Percentiles rank a stretch among this genome's conserved stretches.
These are phyloP conservation scores for Oreocharis arfaki DNA, from an alignment of 2,113 vertebrate genomes.

Conservation along the genomic window DNA sequence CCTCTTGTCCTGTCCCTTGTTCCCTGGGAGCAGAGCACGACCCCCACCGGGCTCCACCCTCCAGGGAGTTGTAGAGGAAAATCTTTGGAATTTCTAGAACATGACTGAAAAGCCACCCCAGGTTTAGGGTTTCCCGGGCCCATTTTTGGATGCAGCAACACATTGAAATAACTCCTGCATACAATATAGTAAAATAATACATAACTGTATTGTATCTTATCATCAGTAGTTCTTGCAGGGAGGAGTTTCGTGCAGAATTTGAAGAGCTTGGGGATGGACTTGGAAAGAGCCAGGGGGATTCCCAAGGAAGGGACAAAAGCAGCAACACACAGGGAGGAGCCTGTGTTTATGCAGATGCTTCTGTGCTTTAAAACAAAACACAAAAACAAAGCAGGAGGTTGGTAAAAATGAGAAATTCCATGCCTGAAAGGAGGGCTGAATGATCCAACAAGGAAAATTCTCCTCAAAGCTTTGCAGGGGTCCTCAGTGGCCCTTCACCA, in stretches of 20 bases:
- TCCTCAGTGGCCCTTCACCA: neutral
- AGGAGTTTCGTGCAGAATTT: neutral
- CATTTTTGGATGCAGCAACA: neutral
- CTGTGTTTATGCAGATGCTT: neutral
- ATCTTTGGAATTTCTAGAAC: neutral
- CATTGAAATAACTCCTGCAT: neutral
- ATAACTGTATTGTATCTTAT: no score
- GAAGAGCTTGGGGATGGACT: neutral
- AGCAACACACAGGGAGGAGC: neutral
- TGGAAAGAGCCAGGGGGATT: neutral
- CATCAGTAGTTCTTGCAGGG: neutral
- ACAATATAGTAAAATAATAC: neutral
- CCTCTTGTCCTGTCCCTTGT: neutral
- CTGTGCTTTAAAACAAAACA: neutral
- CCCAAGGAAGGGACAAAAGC: neutral
- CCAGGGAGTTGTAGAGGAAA: neutral
- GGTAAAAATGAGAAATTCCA: neutral
- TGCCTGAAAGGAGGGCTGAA: neutral
- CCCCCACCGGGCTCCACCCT: neutral
- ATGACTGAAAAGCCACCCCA: accelerated
- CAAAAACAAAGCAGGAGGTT: neutral
- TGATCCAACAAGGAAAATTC: neutral
- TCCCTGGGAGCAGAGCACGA: accelerated
- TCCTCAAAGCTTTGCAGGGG: neutral
- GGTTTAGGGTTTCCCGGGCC: neutral